A percentile compares a stretch with the other conserved stretches of the same genome.
These are phyloP conservation scores for Opisthocomus hoazin DNA, from an alignment of 2,113 vertebrate genomes.

Conservation along the genomic window DNA sequence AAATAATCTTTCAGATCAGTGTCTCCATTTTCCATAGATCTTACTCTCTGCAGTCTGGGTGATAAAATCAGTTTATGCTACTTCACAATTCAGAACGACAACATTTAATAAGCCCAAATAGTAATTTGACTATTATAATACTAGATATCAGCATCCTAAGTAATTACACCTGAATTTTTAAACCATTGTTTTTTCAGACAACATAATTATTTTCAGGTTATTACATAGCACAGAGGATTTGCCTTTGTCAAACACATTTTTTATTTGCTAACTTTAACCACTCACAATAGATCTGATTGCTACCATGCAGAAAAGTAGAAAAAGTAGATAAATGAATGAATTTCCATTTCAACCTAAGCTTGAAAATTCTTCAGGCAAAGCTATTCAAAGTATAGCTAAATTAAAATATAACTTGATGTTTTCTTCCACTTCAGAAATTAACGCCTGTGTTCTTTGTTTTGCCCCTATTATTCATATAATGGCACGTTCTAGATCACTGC, in stretches of 20 bases:
- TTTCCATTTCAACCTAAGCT: slow-evolving; percentile 32
- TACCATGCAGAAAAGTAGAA: background rate
- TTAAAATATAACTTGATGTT: slow-evolving; percentile 47
- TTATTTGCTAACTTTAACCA: slow-evolving; percentile 6
- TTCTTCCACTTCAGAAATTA: slow-evolving; percentile 37
- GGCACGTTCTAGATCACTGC: background rate
- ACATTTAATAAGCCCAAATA: background rate
- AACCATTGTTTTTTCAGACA: background rate
- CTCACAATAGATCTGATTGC: slow-evolving; percentile 1
- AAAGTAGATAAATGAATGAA: slow-evolving; percentile 20
- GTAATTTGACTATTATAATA: background rate
- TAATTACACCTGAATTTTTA: background rate
- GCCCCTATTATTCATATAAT: slow-evolving; percentile 11
- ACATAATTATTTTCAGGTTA: background rate
- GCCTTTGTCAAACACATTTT: slow-evolving; percentile 6
- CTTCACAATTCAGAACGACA: background rate
- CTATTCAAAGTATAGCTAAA: slow-evolving; percentile 24
- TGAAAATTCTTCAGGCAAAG: slow-evolving; percentile 33
- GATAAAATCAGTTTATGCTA: background rate
- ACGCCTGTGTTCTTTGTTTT: slow-evolving; percentile 26
- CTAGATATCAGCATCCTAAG: background rate
- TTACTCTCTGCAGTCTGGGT: background rate
- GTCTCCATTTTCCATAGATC: background rate
- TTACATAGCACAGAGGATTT: slow-evolving; percentile 3
- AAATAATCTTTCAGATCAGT: background rate